phyloP scores from a whole-genome alignment of 2,888 invertebrate species.

The Drosophila nr. perissopoda region DNA sequence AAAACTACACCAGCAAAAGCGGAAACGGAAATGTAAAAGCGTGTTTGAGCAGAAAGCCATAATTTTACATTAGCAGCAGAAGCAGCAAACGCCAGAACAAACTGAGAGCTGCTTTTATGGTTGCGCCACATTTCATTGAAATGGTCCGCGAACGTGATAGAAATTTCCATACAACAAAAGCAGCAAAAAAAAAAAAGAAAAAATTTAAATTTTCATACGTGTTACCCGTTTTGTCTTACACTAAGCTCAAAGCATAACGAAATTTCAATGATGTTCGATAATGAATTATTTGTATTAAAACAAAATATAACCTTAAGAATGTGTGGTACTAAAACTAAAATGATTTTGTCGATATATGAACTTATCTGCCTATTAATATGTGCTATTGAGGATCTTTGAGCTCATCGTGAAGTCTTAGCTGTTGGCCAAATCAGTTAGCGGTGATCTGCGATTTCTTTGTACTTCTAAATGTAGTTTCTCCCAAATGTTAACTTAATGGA shows the following conservation, averaged over 20 bases:
- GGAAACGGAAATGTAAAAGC: conserved; percentile 80
- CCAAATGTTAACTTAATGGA: not conserved
- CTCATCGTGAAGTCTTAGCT: not conserved
- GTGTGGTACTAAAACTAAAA: not conserved
- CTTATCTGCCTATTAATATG: not conserved
- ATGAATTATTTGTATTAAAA: not conserved
- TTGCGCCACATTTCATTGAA: conserved; percentile 59
- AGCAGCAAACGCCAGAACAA: conserved; percentile 26
- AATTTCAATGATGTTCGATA: not conserved
- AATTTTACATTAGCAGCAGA: conserved; percentile 68
- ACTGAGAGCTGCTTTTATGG: conserved; percentile 46
- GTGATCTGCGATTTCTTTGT: not conserved
- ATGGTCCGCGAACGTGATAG: conserved; percentile 70
- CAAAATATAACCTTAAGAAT: not conserved
- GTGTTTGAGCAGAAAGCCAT: conserved; percentile 71
- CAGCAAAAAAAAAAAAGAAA: not conserved
- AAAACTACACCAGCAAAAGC: conserved; percentile 54
- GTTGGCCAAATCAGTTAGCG: not conserved
- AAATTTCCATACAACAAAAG: conserved; percentile 59
- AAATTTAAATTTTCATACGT: conserved; percentile 47
- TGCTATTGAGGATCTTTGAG: not conserved
- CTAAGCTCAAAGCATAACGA: conserved; percentile 3
- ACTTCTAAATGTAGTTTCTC: not conserved
- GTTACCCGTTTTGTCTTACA: conserved; percentile 29
- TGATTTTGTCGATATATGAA: not conserved